A percentile compares a stretch with the other conserved stretches of the same genome.
Evolutionary conservation across 2,113 vertebrate genomes (phyloP).

Genomic region (Callithrix jacchus): DNA sequence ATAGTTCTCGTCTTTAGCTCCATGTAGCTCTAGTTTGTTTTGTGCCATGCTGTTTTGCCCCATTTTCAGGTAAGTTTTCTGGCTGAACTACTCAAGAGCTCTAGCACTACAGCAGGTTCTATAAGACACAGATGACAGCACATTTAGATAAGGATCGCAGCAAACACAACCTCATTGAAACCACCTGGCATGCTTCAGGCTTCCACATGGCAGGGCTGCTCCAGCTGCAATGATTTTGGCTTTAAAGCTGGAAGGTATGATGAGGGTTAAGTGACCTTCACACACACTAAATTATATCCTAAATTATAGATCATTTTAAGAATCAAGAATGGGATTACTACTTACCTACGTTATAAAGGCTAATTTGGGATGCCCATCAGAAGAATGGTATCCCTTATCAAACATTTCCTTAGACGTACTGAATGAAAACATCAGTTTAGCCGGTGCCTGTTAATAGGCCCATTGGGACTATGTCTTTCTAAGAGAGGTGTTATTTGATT

Average conservation of each 20-base stretch:
- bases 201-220: no score
- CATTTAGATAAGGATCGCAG: neutral
- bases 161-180: neutral
- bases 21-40: neutral
- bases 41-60: rapidly evolving
- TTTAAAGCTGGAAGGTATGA: neutral
- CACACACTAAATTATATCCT: neutral
- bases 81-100: neutral
- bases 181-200: neutral
- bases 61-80: neutral
- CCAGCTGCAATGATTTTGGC: neutral
- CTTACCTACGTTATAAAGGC: neutral
- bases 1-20: no score
- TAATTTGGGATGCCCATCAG: neutral
- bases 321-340: neutral
- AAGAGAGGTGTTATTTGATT: neutral
- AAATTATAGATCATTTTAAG: neutral
- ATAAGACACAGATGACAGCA: neutral
- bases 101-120: neutral
- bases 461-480: neutral
- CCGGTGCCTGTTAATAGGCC: neutral
- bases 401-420: neutral
- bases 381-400: neutral
- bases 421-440: neutral
- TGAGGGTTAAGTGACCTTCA: neutral